Evolutionary conservation across 1,140 invertebrate species (phyloP), one percentile per base, ranked within the genome.

Genomic region (Apis mellifera): DNA sequence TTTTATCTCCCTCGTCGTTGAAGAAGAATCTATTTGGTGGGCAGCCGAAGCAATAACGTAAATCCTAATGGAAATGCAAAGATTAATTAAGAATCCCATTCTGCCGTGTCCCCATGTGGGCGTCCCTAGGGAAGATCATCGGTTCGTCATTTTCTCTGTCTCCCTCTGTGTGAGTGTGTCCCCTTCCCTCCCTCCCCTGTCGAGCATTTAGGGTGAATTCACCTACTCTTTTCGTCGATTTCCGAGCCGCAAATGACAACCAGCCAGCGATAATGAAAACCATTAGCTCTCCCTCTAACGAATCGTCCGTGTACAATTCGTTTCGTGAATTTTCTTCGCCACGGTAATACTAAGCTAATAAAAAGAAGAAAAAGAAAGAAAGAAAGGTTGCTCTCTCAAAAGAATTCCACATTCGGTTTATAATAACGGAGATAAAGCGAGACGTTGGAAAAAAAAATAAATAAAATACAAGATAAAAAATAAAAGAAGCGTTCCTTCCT

Each of bases 41-140:
- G 59, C 84, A 70, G 82, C 42, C 52, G 78, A 80, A 73, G 89
- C 87, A 89, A 91, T 92, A 90, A 86, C 86, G 87, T 85, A 89
- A 91, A 93, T 91, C 89, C 89, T 90, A 92, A 92, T 92, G 89
- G 89, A 90, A 91, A 87, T 85, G 90, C 89, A 91, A 92, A 92
- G 90, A 93, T 93, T 92, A 92, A 93, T 93, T 92, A 93, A 92
- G 89, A 91, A 89, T 89, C 85, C 86, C 87, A 92, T 91, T 92
- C 85, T 84, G 78, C 66, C 32, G 78, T 69, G 84, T 83, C 77
- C 86, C 84, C 81, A 87, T 62, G 88, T 88, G 90, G 88, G 86
- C 85, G 86, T 89, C 90, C 85, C 88, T 52, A 55, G 90, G 90
- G 91, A 90, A 80, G 86, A 88, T 88, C 84, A 91, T 90, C 88